Percentiles rank a stretch among this genome's conserved stretches.
phyloP scores from a whole-genome alignment of 2,797 vertebrate species.

The Parotocinclus haroldoi region DNA sequence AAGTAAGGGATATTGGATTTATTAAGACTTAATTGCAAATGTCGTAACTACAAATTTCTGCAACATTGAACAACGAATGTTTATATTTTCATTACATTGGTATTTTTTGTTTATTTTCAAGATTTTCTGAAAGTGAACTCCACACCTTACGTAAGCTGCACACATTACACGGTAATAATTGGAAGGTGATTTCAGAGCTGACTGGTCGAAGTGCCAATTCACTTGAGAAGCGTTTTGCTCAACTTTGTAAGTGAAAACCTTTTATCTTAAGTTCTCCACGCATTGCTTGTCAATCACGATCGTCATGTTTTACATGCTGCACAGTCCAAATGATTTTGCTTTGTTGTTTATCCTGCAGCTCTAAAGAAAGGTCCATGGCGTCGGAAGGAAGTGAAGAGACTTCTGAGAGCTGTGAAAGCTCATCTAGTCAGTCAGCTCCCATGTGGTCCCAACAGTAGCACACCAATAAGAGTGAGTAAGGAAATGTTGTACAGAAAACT shows the following conservation, averaged over 20 bases:
- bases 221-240: conserved; percentile 60
- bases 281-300: background rate
- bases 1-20: conserved; percentile 50
- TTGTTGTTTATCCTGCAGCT: conserved; percentile 42
- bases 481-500: conserved; percentile 58
- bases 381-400: conserved; percentile 43
- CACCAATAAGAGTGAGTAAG: conserved; percentile 33
- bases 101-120: conserved; percentile 33
- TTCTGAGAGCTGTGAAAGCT: conserved; percentile 40
- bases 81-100: background rate
- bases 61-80: background rate
- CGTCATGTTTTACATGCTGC: too few species aligned
- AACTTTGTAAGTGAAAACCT: conserved; percentile 40
- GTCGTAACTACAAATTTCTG: too few species aligned
- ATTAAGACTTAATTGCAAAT: too few species aligned
- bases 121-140: conserved; percentile 64
- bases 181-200: conserved; percentile 59
- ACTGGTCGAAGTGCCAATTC: conserved; percentile 62
- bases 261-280: background rate
- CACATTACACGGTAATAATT: conserved; percentile 62
- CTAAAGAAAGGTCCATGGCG: conserved; percentile 48
- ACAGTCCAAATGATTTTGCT: background rate
- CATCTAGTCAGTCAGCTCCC: conserved; percentile 44
- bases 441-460: background rate
- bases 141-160: conserved; percentile 54